A percentile compares a stretch with the other conserved stretches of the same genome.
These are phyloP conservation scores for Sterna hirundo DNA, from an alignment of 2,113 vertebrate genomes.

Conservation along the genomic window DNA sequence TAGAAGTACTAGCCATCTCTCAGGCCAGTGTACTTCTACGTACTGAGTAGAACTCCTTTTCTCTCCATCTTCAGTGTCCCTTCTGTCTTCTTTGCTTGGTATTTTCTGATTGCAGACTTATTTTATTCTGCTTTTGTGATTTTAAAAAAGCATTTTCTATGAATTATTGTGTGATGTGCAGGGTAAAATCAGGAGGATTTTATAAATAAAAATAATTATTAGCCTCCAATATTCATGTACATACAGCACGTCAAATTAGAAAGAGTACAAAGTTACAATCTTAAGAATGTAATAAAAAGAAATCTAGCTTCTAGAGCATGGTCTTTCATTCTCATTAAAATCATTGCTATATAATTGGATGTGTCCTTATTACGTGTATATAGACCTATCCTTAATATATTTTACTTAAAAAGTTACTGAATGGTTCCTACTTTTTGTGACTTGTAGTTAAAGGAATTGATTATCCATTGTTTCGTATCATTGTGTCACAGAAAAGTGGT, in stretches of 20 bases:
- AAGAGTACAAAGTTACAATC: background rate
- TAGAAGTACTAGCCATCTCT: background rate
- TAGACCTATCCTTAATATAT: background rate
- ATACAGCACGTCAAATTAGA: background rate
- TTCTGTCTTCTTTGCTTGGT: background rate
- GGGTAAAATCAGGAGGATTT: background rate
- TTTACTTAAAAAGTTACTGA: background rate
- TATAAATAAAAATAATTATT: background rate
- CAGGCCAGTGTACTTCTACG: background rate
- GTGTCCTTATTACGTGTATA: background rate
- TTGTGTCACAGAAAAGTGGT: background rate
- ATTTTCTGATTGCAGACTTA: background rate
- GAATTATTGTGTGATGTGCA: background rate
- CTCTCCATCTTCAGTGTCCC: background rate
- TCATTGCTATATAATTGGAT: background rate
- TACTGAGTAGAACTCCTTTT: background rate
- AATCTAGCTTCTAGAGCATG: background rate
- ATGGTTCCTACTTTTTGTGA: background rate
- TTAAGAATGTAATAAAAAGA: slow-evolving; percentile 2
- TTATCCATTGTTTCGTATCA: background rate
- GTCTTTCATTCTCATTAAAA: slow-evolving; percentile 33
- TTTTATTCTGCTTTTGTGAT: background rate
- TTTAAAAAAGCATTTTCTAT: background rate
- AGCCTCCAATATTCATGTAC: background rate
- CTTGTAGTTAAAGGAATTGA: background rate